phyloP scores from a whole-genome alignment of 1,140 invertebrate genomes.

The Cyrtorhinus lividipennis region DNA sequence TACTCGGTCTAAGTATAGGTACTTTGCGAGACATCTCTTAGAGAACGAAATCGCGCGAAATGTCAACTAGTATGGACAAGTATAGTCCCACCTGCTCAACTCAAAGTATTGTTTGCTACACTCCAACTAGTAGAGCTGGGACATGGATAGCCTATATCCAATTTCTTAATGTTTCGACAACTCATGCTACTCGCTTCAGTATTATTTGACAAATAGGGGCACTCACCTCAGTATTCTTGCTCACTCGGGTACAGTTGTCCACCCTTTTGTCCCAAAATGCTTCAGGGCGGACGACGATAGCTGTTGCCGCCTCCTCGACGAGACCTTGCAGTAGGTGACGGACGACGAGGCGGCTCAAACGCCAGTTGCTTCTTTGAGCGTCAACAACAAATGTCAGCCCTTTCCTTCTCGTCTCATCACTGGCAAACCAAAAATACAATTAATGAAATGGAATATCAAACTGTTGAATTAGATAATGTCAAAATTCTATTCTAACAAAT shows the following conservation, averaged over 20 bases:
- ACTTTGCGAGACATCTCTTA: too few species aligned
- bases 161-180: too few species aligned
- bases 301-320: constrained; percentile 32
- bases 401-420: constrained; percentile 33
- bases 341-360: constrained; percentile 43
- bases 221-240: neutral
- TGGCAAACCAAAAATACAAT: constrained; percentile 23
- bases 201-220: too few species aligned
- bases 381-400: constrained; percentile 49
- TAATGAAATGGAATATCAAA: neutral
- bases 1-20: too few species aligned
- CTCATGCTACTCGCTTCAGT: too few species aligned
- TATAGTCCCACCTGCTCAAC: too few species aligned
- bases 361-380: constrained; percentile 44
- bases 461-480: neutral
- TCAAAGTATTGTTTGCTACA: too few species aligned
- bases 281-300: constrained; percentile 49
- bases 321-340: constrained; percentile 34
- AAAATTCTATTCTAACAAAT: neutral
- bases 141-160: too few species aligned
- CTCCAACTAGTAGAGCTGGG: too few species aligned
- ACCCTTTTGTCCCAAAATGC: constrained; percentile 61
- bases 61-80: too few species aligned
- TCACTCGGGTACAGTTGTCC: constrained; percentile 41
- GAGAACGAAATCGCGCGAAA: too few species aligned